Percentiles rank a stretch among this genome's conserved stretches.
These are phyloP conservation scores for Gymnogyps californianus DNA, from an alignment of 2,113 vertebrate species.

Conservation along the genomic window DNA sequence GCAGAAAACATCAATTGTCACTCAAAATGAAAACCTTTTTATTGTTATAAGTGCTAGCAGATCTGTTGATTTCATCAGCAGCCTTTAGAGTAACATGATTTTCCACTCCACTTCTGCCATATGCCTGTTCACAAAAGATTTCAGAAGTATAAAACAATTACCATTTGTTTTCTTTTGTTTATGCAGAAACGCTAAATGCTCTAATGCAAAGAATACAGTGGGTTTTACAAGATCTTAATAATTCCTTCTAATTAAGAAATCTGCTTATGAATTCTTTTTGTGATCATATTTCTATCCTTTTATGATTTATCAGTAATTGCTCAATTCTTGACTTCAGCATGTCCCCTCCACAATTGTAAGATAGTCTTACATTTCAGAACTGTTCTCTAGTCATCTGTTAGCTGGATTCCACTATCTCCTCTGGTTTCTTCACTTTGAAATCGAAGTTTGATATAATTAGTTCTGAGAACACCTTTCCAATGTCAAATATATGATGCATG, in stretches of 20 bases:
- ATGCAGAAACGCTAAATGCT: conserved; percentile 37
- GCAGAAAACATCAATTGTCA: conserved; percentile 43
- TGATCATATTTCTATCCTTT: conserved; percentile 2
- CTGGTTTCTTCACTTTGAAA: conserved; percentile 14
- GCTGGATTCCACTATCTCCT: neutral
- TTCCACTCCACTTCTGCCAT: conserved; percentile 23
- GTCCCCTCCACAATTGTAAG: neutral
- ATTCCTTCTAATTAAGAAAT: conserved; percentile 36
- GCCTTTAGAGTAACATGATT: conserved; percentile 46
- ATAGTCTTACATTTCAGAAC: neutral
- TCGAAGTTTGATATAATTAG: neutral
- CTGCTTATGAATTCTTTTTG: neutral
- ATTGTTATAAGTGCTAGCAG: conserved; percentile 34
- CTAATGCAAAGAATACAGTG: neutral
- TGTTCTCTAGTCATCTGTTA: neutral
- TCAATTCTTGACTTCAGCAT: neutral
- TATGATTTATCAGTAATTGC: conserved; percentile 3
- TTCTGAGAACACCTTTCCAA: neutral
- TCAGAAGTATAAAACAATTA: conserved; percentile 55
- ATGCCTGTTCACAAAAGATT: conserved; percentile 44
- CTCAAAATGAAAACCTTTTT: conserved; percentile 54
- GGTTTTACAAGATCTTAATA: conserved; percentile 32
- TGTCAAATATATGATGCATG: neutral
- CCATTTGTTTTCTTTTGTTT: conserved; percentile 42
- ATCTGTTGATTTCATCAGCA: conserved; percentile 40